Evolutionary conservation across 2,888 invertebrate genomes (phyloP).

Genomic region (Paralinhomoeus sp.): DNA sequence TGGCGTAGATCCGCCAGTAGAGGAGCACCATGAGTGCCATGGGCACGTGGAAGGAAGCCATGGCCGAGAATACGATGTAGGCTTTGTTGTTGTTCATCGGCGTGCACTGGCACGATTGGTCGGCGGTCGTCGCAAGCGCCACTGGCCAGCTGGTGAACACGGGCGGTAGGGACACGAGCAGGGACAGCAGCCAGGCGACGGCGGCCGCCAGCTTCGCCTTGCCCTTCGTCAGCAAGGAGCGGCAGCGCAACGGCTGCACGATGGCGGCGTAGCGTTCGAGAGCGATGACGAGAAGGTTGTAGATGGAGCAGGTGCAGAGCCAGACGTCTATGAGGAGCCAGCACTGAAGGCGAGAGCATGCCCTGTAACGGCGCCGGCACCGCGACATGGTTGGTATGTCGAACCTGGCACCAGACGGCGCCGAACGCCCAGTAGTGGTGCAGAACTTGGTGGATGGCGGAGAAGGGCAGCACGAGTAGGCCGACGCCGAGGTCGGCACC

Average conservation of each 20-base stretch:
- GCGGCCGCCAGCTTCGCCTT: slow-evolving; percentile 19
- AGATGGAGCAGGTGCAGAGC: slow-evolving; percentile 92
- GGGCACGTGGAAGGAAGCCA: slow-evolving; percentile 92
- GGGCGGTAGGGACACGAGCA: slow-evolving; percentile 86
- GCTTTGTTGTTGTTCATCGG: slow-evolving; percentile 65
- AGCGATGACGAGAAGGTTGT: slow-evolving; percentile 83
- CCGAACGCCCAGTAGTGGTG: slow-evolving; percentile 77
- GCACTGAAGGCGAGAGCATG: slow-evolving; percentile 35
- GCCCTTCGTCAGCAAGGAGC: slow-evolving; percentile 47
- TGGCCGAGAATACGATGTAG: slow-evolving; percentile 76
- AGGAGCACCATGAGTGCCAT: slow-evolving; percentile 95
- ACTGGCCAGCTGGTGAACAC: slow-evolving; percentile 45
- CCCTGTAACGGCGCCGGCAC: background rate
- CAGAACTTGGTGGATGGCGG: slow-evolving; percentile 66
- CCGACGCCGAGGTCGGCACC: slow-evolving; percentile 89
- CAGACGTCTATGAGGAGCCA: slow-evolving; percentile 94
- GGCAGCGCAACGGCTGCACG: slow-evolving; percentile 81
- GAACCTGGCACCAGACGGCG: slow-evolving; percentile 52
- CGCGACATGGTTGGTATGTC: no score
- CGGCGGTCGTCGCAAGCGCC: slow-evolving; percentile 13
- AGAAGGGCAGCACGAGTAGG: slow-evolving; percentile 76
- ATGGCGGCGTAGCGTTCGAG: slow-evolving; percentile 74
- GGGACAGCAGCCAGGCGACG: slow-evolving; percentile 80
- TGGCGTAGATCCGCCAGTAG: slow-evolving; percentile 84
- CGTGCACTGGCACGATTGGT: slow-evolving; percentile 49